A percentile compares a stretch with the other conserved stretches of the same genome.
Conservation (phyloP, 2,113 vertebrate species). For the Ciconia maguari region DNA sequence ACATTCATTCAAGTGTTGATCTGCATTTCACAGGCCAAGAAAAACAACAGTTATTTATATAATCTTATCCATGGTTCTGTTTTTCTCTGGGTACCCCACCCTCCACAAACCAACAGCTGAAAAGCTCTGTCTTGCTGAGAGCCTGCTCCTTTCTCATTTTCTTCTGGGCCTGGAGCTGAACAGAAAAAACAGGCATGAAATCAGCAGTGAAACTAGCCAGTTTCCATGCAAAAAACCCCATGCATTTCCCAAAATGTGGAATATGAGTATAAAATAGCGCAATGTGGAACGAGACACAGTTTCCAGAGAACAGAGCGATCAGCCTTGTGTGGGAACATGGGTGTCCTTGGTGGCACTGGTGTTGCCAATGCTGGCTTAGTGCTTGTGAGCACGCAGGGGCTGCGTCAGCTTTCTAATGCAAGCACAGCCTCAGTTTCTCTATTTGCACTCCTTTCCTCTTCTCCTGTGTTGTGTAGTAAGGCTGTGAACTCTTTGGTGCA, state of each 20-base stretch:
- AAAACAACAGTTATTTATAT: constrained; percentile 83
- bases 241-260: not conserved
- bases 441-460: not conserved
- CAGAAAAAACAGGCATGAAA: constrained; percentile 7
- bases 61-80: constrained; percentile 79
- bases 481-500: not conserved
- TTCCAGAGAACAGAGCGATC: not conserved
- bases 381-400: not conserved
- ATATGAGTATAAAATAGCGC: not conserved
- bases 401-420: not conserved
- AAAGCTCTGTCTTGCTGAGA: constrained; percentile 64
- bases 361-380: not conserved
- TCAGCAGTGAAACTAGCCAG: not conserved
- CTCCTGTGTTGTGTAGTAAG: not conserved
- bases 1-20: constrained; percentile 83
- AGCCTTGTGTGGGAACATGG: rapidly evolving
- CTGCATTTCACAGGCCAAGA: constrained; percentile 71
- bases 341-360: not conserved
- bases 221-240: not conserved
- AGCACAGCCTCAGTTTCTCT: not conserved
- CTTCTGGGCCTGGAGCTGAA: not conserved
- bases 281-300: not conserved
- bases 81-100: constrained; percentile 75
- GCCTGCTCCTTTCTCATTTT: constrained; percentile 6
- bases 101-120: constrained; percentile 66